Base-by-base conservation (phyloP, 2,888 invertebrate genomes). In the Thecophora atra region DNA sequence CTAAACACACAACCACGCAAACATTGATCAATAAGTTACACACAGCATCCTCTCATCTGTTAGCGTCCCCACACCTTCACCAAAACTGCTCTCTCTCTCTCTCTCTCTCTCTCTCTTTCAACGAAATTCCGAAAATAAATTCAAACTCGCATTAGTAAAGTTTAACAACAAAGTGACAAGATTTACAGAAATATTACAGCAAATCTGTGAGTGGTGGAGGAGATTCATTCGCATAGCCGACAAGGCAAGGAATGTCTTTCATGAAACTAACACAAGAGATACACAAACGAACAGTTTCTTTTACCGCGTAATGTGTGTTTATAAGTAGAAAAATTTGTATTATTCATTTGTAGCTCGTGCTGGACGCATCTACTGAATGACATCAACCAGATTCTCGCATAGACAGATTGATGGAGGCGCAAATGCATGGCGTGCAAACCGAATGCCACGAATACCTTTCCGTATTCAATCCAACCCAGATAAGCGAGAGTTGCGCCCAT, bases 121-220 rank as follows among this genome's bases (percentile, higher is more conserved):
- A 71, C 51, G 19, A 19, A 66, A n/a, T 47, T 26, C 19, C 42
- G 28, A 65, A 71, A 71, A 71, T 71, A 66, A 71, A 60, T 71
- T 72, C 72, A 72, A 72, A 67, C 72, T 67, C 56, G 65, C 72
- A 72, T 72, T 71, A 71, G 71, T 44, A 54, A 71, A 71, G 58
- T 54, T 71, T 71, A 69, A 42, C 72, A 72, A 72, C 72, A 72
- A 72, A 72, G 63, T 68, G 51, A 63, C 68, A 54, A 71, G 71
- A 66, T 71, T 66, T 71, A 58, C 72, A 67, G 37, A 37, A 70
- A 63, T 70, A 70, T 37, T 63, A 64, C 51, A 66, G 30, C 51
- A 66, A 52, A 63, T 42, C 4, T 52, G 8, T 52, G 52, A 26
- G 26, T 24, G 24, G 15, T 24, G 24, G 0, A 6, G 26, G 24